Percentiles rank a stretch among this genome's conserved stretches.
These are phyloP conservation scores for Colinus virginianus DNA, from an alignment of 2,113 vertebrate genomes.

Conservation along the genomic window DNA sequence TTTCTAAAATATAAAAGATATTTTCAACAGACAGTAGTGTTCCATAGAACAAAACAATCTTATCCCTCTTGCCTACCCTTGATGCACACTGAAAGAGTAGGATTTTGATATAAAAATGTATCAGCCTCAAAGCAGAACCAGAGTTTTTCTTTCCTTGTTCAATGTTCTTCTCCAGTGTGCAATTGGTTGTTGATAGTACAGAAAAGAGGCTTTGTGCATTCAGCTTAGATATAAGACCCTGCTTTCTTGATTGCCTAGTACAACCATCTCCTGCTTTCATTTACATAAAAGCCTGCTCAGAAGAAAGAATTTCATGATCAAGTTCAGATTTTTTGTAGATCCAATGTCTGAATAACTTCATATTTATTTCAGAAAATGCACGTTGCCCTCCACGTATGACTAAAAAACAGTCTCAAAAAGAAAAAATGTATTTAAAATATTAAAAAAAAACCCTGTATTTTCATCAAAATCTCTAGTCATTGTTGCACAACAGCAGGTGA, in stretches of 20 bases:
- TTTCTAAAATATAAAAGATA: neutral
- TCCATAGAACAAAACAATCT: neutral
- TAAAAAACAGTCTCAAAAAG: neutral
- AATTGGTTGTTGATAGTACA: neutral
- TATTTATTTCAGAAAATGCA: neutral
- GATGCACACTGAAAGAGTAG: neutral
- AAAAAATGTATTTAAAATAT: neutral
- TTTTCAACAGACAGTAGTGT: neutral
- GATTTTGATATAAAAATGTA: neutral
- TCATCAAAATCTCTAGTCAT: neutral
- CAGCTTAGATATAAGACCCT: accelerated
- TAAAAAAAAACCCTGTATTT: neutral
- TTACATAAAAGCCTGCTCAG: neutral
- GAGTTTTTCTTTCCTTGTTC: neutral
- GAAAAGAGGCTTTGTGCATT: neutral
- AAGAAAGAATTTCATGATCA: neutral
- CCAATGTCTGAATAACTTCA: neutral
- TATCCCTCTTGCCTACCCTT: neutral
- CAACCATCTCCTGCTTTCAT: neutral
- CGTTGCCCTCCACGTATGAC: neutral
- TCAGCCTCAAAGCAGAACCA: neutral
- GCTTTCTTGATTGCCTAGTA: neutral
- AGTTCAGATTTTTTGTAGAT: neutral
- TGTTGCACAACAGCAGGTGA: neutral
- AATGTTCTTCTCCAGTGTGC: neutral